Evolutionary conservation across 2,888 invertebrate genomes (phyloP), one percentile per base, ranked within the genome.

Genomic region (Chymomyza amoena): DNA sequence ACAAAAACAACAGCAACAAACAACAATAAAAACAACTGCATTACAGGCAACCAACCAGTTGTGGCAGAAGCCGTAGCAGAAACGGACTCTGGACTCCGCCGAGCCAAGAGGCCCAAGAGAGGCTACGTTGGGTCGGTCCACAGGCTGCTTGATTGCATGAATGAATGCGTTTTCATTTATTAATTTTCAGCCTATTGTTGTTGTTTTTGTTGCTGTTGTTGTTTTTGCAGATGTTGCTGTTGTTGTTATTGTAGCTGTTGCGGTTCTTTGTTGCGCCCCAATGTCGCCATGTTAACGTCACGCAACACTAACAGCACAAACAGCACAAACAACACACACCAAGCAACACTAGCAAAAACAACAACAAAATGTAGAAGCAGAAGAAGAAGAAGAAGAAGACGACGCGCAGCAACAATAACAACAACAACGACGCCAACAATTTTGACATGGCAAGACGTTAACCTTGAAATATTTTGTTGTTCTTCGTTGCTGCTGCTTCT

Each of bases 161-260:
- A 85, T 84, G 83, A 85, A 82, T 87, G 83, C 86, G 83, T 87
- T 87, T 78, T 74, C 79, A 82, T 87, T 87, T 87, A 80, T 85
- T 84, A 87, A 85, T 87, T 82, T 84, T 74, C 82, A 70, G 74
- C 32, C 79, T 75, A 77, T 80, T 81, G 81, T 61, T 62, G 57
- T 54, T 54, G n/a, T 10, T 52, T 28, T 28, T 28, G n/a, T n/a
- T n/a, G 20, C 3, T 20, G 3, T 20, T 20, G 51, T 16, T 15
- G 51, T 15, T 51, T 9, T 15, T 51, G 51, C 51, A 13, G 51
- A 6, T 51, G 51, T 16, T 51, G 54, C n/a, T 32, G 72, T 20
- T 64, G 72, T 18, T 64, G 63, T 25, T 51, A 50, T 45, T 20
- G 60, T 45, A 16, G 65, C 36, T 39, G 61, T 52, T 65, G 65